A percentile compares a stretch with the other conserved stretches of the same genome.
These are phyloP conservation scores for Chloroceryle amazona DNA, from an alignment of 2,797 vertebrate genomes.

Conservation along the genomic window DNA sequence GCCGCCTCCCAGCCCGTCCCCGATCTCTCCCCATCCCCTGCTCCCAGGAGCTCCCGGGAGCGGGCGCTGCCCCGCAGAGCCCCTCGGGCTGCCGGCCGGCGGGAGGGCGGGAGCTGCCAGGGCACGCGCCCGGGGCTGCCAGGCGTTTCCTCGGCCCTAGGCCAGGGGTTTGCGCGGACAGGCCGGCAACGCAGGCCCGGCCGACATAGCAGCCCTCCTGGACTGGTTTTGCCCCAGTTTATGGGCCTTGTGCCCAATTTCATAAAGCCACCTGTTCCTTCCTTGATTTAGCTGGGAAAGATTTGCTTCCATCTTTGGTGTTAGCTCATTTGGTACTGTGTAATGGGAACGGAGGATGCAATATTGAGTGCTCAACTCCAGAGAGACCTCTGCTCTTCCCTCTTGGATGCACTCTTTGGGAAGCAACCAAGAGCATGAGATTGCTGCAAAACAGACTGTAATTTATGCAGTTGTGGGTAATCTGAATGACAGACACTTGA, in stretches of 20 bases:
- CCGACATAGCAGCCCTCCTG: background rate
- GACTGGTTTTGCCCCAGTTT: fast-evolving
- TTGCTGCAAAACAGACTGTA: background rate
- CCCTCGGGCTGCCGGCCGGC: background rate
- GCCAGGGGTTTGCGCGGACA: fast-evolving
- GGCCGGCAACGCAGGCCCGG: fast-evolving
- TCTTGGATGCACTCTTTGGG: background rate
- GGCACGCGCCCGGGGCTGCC: background rate
- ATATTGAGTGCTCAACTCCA: background rate
- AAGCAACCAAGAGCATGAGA: background rate
- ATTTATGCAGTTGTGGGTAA: background rate
- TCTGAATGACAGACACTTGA: background rate
- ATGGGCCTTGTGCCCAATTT: fast-evolving
- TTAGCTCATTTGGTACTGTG: fast-evolving
- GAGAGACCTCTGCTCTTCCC: background rate
- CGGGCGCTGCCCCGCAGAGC: background rate
- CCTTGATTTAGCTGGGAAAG: background rate
- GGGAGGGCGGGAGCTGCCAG: background rate
- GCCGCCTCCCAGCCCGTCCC: no score
- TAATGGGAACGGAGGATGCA: background rate
- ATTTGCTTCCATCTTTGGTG: fast-evolving
- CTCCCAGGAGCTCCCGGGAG: background rate
- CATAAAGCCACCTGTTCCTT: fast-evolving
- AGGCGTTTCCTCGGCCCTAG: background rate
- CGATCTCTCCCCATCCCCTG: fast-evolving